These are phyloP conservation scores for Bufotes viridis DNA, from an alignment of 2,797 vertebrate genomes.

Conservation along the genomic window DNA sequence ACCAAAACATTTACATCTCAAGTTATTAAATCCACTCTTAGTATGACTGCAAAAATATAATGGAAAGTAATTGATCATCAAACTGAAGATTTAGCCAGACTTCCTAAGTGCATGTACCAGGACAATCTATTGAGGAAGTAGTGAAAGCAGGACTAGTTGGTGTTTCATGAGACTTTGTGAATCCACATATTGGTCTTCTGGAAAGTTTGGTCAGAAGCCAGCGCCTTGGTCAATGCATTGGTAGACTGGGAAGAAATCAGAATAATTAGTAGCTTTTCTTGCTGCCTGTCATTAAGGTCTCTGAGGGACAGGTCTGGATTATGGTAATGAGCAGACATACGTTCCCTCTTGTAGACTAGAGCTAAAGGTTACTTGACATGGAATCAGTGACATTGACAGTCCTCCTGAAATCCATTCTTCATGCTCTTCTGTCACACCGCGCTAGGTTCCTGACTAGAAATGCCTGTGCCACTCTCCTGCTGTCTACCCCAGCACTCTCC, in stretches of 20 bases:
- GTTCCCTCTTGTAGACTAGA: constrained; percentile 81
- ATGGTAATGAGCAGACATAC: constrained; percentile 92
- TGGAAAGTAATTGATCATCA: not conserved
- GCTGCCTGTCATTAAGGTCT: constrained; percentile 97
- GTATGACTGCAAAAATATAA: not conserved
- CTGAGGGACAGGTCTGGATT: constrained; percentile 91
- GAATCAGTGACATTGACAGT: constrained; percentile 83
- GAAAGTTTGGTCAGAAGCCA: constrained; percentile 59
- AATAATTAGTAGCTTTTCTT: constrained; percentile 76
- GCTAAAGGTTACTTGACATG: constrained; percentile 83
- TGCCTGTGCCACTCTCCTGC: not conserved
- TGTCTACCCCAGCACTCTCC: not conserved
- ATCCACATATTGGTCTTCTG: constrained; percentile 55
- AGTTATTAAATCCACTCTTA: not conserved
- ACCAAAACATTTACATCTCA: not conserved
- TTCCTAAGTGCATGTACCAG: not conserved
- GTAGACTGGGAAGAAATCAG: not conserved
- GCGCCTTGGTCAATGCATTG: constrained; percentile 63
- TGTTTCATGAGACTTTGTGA: not conserved
- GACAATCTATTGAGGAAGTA: not conserved
- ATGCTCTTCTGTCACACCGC: constrained; percentile 70
- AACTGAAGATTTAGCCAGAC: not conserved
- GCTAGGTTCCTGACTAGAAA: constrained; percentile 50
- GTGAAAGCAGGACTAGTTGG: not conserved
- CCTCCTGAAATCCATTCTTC: constrained; percentile 81